A percentile compares a stretch with the other conserved stretches of the same genome.
phyloP scores from a whole-genome alignment of 2,113 vertebrate species.

The Nesospiza acunhae region DNA sequence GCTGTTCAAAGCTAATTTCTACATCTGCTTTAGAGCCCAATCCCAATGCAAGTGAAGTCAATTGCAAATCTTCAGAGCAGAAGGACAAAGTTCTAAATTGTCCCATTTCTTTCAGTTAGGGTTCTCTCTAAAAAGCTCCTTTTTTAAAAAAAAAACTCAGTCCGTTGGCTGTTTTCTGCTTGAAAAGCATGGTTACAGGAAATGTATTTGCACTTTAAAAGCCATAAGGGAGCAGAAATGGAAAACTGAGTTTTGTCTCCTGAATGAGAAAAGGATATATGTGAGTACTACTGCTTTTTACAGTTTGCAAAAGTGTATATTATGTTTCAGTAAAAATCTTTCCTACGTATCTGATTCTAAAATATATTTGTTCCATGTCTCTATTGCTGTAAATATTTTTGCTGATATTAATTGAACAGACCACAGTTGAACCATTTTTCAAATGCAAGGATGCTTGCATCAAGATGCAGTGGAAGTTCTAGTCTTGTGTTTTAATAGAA shows the following conservation, averaged over 20 bases:
- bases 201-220: conserved; percentile 39
- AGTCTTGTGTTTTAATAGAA: background rate
- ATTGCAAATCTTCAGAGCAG: background rate
- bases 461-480: background rate
- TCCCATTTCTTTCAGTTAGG: background rate
- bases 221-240: background rate
- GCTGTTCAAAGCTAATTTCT: conserved; percentile 25
- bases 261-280: background rate
- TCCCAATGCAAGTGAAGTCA: background rate
- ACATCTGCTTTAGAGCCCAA: background rate
- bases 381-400: background rate
- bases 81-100: conserved; percentile 13
- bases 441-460: background rate
- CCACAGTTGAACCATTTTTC: background rate
- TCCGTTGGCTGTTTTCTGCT: background rate
- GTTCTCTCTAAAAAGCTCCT: background rate
- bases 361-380: background rate
- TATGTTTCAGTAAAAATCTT: background rate
- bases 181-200: background rate
- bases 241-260: background rate
- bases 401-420: background rate
- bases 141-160: background rate
- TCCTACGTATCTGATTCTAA: background rate
- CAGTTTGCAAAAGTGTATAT: background rate
- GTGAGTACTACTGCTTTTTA: background rate